These are phyloP conservation scores for Cheiracanthium punctorium DNA, from an alignment of 2,888 invertebrate species.

Conservation along the genomic window DNA sequence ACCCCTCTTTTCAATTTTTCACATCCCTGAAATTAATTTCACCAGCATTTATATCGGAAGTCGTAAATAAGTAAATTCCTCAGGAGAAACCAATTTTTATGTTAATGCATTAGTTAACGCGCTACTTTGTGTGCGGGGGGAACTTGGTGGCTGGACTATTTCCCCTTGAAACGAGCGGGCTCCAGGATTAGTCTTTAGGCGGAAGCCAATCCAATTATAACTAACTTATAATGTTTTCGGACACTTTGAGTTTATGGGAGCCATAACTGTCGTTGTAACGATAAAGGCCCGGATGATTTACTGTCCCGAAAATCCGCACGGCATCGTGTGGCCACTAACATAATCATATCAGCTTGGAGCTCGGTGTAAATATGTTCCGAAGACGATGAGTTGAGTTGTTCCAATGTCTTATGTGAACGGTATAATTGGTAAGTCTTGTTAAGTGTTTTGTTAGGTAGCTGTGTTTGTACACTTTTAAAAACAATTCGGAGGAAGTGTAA, in stretches of 20 bases:
- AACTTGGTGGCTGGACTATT: neutral
- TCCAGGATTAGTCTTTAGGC: neutral
- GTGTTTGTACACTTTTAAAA: too few relatives aligned
- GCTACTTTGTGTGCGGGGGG: neutral
- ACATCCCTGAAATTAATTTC: neutral
- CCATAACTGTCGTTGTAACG: slow-evolving; percentile 1
- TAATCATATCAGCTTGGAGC: neutral
- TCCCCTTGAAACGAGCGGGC: neutral
- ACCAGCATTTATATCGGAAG: neutral
- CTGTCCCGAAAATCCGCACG: neutral
- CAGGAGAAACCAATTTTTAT: neutral
- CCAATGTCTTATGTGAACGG: too few relatives aligned
- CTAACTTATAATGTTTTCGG: slow-evolving; percentile 4
- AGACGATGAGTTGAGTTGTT: too few relatives aligned
- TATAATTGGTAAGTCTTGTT: too few relatives aligned
- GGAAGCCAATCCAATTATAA: neutral
- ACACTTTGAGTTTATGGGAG: slow-evolving; percentile 1
- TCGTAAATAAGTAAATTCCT: neutral
- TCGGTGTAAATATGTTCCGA: neutral
- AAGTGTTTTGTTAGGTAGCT: too few relatives aligned
- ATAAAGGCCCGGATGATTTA: neutral
- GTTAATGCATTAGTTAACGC: neutral
- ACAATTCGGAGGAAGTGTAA: too few relatives aligned
- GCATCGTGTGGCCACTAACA: neutral
- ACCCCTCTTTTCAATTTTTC: neutral